phyloP scores from a whole-genome alignment of 2,888 invertebrate species.

The Drosophila setosimentum region DNA sequence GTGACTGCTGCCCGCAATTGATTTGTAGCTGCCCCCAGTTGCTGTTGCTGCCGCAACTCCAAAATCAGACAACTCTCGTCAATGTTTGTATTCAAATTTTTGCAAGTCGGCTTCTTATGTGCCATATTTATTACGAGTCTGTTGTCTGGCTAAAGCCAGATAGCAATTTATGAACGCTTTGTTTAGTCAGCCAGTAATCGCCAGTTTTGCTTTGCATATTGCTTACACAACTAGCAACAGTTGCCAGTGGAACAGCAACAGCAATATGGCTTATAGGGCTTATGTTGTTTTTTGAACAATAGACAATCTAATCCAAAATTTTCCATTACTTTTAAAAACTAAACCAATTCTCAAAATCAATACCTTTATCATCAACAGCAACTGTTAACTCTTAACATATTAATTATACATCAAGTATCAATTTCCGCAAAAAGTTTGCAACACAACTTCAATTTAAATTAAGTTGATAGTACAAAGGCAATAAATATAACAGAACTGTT shows the following conservation, averaged over 20 bases:
- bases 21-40: slow-evolving; percentile 59
- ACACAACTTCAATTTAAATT: not conserved
- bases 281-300: not conserved
- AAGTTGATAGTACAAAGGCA: slow-evolving; percentile 17
- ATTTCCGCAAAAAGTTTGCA: not conserved
- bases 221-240: slow-evolving; percentile 15
- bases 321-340: not conserved
- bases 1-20: slow-evolving; percentile 51
- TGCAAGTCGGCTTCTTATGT: slow-evolving; percentile 16
- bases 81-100: slow-evolving; percentile 77
- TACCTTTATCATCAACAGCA: not conserved
- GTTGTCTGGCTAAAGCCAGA: slow-evolving; percentile 18
- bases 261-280: not conserved
- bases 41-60: slow-evolving; percentile 21
- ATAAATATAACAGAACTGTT: slow-evolving; percentile 56
- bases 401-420: not conserved
- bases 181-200: slow-evolving; percentile 46
- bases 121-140: slow-evolving; percentile 45
- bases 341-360: not conserved
- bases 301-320: not conserved
- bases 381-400: not conserved
- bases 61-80: slow-evolving; percentile 46
- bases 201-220: slow-evolving; percentile 14
- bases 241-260: slow-evolving; percentile 2
- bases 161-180: slow-evolving; percentile 73